A percentile compares a stretch with the other conserved stretches of the same genome.
These are phyloP conservation scores for Tiliacea citrago DNA, from an alignment of 2,888 invertebrate genomes.

Conservation along the genomic window DNA sequence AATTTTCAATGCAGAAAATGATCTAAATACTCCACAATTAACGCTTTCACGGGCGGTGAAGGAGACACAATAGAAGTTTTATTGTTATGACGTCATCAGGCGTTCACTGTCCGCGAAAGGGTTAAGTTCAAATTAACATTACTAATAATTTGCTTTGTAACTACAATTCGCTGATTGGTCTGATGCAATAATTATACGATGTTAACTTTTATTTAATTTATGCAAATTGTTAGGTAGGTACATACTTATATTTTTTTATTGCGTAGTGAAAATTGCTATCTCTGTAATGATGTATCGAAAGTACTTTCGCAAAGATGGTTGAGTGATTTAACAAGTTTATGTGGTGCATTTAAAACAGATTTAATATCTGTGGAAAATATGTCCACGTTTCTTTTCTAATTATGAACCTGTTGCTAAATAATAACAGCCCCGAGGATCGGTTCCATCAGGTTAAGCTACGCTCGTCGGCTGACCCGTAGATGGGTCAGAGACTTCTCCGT, in stretches of 20 bases:
- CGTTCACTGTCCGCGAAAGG: no score
- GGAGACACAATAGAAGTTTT: no score
- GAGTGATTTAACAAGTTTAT: neutral
- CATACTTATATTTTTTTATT: slow-evolving; percentile 66
- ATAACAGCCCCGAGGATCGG: no score
- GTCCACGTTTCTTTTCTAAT: neutral
- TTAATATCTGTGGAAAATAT: neutral
- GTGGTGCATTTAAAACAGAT: neutral
- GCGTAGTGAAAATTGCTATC: slow-evolving; percentile 69
- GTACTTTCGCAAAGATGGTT: slow-evolving; percentile 23
- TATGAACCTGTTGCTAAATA: no score
- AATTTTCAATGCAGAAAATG: slow-evolving; percentile 73
- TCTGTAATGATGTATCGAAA: slow-evolving; percentile 50
- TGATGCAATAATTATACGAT: slow-evolving; percentile 75
- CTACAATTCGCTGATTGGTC: slow-evolving; percentile 72
- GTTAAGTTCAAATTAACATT: slow-evolving; percentile 79
- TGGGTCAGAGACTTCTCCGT: no score
- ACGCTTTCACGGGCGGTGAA: no score
- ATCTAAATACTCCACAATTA: slow-evolving; percentile 74
- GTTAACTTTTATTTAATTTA: slow-evolving; percentile 82
- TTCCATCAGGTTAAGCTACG: no score
- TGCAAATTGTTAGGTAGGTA: slow-evolving; percentile 79
- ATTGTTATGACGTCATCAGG: no score
- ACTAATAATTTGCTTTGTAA: slow-evolving; percentile 78
- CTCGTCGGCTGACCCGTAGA: no score